Conservation (phyloP, 2,113 vertebrate species). For the Ornithorhynchus anatinus region DNA sequence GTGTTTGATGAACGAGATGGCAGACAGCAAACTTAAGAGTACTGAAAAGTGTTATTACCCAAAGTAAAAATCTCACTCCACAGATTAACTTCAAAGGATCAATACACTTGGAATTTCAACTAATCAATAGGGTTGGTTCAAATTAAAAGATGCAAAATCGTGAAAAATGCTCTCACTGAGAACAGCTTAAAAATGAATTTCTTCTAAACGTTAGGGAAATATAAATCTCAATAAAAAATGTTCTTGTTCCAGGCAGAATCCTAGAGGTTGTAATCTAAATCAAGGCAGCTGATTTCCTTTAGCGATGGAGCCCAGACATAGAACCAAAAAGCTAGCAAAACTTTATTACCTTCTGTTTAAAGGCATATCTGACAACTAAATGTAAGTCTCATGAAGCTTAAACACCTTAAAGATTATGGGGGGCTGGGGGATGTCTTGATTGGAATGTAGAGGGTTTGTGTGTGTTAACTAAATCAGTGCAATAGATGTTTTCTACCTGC, state of each 20-base stretch:
- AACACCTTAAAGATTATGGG: background rate
- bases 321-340: background rate
- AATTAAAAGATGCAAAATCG: slow-evolving; percentile 36
- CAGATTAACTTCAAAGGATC: slow-evolving; percentile 35
- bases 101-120: slow-evolving; percentile 26
- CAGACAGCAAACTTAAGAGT: slow-evolving; percentile 11
- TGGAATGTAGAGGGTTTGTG: background rate
- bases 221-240: background rate
- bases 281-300: background rate
- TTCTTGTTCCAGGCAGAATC: background rate
- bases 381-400: background rate
- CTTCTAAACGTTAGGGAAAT: background rate
- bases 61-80: slow-evolving; percentile 25
- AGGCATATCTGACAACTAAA: background rate
- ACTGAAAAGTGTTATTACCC: slow-evolving; percentile 4
- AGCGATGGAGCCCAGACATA: background rate
- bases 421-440: background rate
- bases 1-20: slow-evolving; percentile 25
- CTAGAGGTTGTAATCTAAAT: background rate
- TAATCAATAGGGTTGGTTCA: slow-evolving; percentile 29
- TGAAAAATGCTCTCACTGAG: slow-evolving; percentile 22
- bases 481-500: background rate
- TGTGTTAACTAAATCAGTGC: background rate
- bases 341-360: background rate
- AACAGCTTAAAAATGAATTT: slow-evolving; percentile 17